phyloP scores from a whole-genome alignment of 2,888 invertebrate genomes.

The Lasioglossum marginatum region DNA sequence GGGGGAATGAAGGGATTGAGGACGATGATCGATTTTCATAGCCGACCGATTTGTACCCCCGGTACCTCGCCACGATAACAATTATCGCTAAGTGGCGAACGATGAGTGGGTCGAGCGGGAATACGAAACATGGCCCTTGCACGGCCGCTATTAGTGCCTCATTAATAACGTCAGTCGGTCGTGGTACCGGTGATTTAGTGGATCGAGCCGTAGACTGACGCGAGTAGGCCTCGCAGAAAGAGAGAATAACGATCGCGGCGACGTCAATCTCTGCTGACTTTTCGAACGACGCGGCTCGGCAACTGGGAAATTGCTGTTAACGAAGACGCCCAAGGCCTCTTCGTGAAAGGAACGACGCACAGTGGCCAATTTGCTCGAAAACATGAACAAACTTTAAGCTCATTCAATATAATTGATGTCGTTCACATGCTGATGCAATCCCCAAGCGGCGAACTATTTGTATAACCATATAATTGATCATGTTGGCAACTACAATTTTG shows the following conservation, averaged over 20 bases:
- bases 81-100: constrained; percentile 73
- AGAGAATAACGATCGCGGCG: constrained; percentile 63
- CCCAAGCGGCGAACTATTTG: neutral
- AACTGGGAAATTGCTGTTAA: constrained; percentile 57
- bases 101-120: constrained; percentile 74
- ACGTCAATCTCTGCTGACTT: constrained; percentile 53
- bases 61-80: constrained; percentile 65
- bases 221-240: constrained; percentile 43
- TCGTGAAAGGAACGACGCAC: constrained; percentile 26
- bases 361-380: neutral
- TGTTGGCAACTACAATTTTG: no score
- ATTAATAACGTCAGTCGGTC: constrained; percentile 76
- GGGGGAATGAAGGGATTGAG: neutral
- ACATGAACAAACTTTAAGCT: neutral
- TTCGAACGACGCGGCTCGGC: constrained; percentile 4
- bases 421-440: neutral
- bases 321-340: constrained; percentile 53
- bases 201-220: constrained; percentile 38
- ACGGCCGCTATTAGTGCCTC: constrained; percentile 75
- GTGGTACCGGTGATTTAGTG: constrained; percentile 67
- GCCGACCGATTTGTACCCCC: constrained; percentile 49
- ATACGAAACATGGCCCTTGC: constrained; percentile 74
- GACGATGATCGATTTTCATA: constrained; percentile 59
- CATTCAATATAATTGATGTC: neutral
- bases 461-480: neutral